phyloP scores from a whole-genome alignment of 2,888 invertebrate genomes.

The Nemotelus nigrinus region DNA sequence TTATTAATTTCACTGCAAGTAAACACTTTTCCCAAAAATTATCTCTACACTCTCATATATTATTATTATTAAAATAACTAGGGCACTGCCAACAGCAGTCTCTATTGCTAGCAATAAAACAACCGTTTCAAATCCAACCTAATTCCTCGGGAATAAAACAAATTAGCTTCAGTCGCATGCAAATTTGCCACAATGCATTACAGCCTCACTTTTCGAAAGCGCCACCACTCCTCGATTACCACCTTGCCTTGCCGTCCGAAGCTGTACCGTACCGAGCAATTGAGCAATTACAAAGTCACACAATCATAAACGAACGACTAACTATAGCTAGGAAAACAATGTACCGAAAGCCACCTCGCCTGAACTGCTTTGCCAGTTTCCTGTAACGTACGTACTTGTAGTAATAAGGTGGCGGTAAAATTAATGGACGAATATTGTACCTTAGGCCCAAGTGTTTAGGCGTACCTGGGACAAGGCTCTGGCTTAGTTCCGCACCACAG shows the following conservation, averaged over 20 bases:
- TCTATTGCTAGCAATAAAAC: background rate
- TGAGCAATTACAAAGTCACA: background rate
- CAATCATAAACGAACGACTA: background rate
- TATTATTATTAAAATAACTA: too few species aligned
- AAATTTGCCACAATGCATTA: constrained; percentile 29
- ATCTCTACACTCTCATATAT: too few species aligned
- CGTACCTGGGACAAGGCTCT: background rate
- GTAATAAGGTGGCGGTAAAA: background rate
- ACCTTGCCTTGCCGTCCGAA: background rate
- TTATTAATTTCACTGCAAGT: too few species aligned
- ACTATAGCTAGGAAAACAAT: constrained; percentile 7
- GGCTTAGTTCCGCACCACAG: background rate
- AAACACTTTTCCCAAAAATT: too few species aligned
- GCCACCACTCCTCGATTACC: constrained; percentile 18
- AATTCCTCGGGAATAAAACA: constrained; percentile 16
- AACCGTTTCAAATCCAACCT: constrained; percentile 27
- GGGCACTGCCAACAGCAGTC: background rate
- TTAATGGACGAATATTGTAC: constrained; percentile 18
- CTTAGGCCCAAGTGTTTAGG: constrained; percentile 4
- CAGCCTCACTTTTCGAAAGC: constrained; percentile 17
- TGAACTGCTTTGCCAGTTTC: constrained; percentile 19
- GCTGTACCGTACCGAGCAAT: background rate
- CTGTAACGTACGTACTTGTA: background rate
- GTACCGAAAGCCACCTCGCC: constrained; percentile 4
- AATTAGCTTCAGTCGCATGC: constrained; percentile 15